Evolutionary conservation across 2,797 vertebrate genomes (phyloP), one percentile per base, ranked within the genome.

Genomic region (Aplochiton taeniatus): DNA sequence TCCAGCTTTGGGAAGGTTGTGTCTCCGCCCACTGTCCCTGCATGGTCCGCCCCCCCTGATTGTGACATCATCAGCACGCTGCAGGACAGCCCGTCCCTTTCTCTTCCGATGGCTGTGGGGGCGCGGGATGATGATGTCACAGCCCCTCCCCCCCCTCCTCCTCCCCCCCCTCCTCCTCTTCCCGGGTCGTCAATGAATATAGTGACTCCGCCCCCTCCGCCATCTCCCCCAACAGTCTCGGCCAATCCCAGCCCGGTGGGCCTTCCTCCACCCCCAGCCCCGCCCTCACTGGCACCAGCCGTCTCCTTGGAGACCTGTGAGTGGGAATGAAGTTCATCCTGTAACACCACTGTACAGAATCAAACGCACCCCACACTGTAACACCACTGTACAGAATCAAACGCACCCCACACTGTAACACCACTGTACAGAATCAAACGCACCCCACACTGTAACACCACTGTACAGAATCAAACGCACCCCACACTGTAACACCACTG

Each of bases 1-100:
- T 92, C 89, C 19, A 92, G 89, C 51, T 92, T 92, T 61, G 90
- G 91, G 19, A 91, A 84, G 62, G 76, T 83, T 0, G 89, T 91
- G 4, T 75, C 86, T 43, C 84, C 85, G 4, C 89, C 91, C 51
- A 78, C 82, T 9, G 75, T 87, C 11, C 90, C 91, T 9, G 8
- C 52, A 52, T 83, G 65, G 76, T 76, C 76, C 7, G 57, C 67
- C 12, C 66, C 69, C 1, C 68, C 82, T 17, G 83, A 87, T 11
- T 12, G 68, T 72, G 88, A 90, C 77, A 76, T 88, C 66, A 74
- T 88, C 65, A 71, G 42, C 43, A 59, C 60, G 0, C 69, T 87
- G 52, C 66, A 79, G 0, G 74, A 88, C 0, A 67, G 42, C 41
- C 72, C 65, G 0, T 80, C 79, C 1, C 83, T 77, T 16, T 78